A percentile compares a stretch with the other conserved stretches of the same genome.
phyloP scores from a whole-genome alignment of 2,888 invertebrate genomes.

The Hecatera dysodea region DNA sequence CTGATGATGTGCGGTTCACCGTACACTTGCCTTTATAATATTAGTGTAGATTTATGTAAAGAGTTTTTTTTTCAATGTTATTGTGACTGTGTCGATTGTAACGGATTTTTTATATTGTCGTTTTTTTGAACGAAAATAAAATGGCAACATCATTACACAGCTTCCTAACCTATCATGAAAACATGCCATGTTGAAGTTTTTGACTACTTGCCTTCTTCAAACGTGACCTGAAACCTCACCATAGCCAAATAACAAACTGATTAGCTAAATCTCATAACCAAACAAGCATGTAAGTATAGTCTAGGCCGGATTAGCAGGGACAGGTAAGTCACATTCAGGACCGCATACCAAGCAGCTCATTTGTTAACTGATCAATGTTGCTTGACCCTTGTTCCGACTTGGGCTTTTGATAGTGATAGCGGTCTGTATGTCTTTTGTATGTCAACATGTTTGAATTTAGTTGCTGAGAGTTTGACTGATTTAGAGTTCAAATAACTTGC shows the following conservation, averaged over 20 bases:
- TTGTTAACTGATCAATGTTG: constrained; percentile 26
- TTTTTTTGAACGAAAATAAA: too few relatives aligned
- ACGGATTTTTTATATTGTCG: too few relatives aligned
- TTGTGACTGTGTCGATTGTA: too few relatives aligned
- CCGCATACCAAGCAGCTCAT: constrained; percentile 44
- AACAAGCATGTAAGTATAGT: constrained; percentile 15
- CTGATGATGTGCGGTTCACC: too few relatives aligned
- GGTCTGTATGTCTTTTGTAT: constrained; percentile 4
- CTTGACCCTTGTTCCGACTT: constrained; percentile 28
- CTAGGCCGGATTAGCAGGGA: constrained; percentile 22
- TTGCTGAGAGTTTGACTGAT: neutral
- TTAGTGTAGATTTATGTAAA: too few relatives aligned
- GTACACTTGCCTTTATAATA: too few relatives aligned
- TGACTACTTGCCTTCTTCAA: too few relatives aligned
- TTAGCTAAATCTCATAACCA: constrained; percentile 11
- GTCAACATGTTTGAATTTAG: neutral
- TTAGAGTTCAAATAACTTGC: neutral
- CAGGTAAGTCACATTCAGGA: constrained; percentile 8
- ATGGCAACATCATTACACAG: too few relatives aligned
- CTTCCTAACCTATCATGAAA: neutral
- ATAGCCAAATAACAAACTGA: neutral
- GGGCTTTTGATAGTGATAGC: constrained; percentile 1
- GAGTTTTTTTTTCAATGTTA: too few relatives aligned
- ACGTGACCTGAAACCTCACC: neutral
- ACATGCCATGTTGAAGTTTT: too few relatives aligned